Evolutionary conservation across 2,797 vertebrate species (phyloP).

Genomic region (Chaenodraco wilsoni): DNA sequence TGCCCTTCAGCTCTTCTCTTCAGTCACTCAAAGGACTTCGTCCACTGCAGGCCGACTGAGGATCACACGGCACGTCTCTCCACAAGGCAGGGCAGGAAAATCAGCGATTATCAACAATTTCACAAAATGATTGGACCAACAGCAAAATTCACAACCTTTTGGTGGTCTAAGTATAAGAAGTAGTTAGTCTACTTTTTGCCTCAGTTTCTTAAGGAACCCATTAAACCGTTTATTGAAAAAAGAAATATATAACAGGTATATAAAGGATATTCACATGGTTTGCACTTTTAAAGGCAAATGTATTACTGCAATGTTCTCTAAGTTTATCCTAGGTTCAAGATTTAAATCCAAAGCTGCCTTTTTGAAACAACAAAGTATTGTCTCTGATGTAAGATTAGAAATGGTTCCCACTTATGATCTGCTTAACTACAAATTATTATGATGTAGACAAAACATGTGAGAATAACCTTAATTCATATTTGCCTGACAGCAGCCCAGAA

Average conservation of each 20-base stretch:
- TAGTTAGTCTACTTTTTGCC: neutral
- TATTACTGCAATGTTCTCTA: neutral
- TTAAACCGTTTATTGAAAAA: too few species aligned
- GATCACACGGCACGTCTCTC: constrained; percentile 47
- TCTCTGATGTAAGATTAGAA: neutral
- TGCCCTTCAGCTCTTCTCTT: constrained; percentile 62
- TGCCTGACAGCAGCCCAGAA: neutral
- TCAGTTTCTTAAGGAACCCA: neutral
- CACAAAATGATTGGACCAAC: too few species aligned
- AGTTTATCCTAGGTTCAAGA: neutral
- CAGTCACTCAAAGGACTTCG: constrained; percentile 73
- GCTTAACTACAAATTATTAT: neutral
- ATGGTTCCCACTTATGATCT: too few species aligned
- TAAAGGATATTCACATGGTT: neutral
- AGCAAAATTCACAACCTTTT: neutral
- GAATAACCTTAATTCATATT: neutral
- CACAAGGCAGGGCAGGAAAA: constrained; percentile 45
- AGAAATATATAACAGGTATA: neutral
- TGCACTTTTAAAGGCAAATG: neutral
- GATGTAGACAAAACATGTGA: neutral
- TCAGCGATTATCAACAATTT: neutral
- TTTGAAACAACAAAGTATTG: neutral
- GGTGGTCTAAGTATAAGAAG: neutral
- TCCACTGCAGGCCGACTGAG: constrained; percentile 60
- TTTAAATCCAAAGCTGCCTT: neutral